Conservation (phyloP, 2,797 vertebrate species). For the Myotis findleyi region DNA sequence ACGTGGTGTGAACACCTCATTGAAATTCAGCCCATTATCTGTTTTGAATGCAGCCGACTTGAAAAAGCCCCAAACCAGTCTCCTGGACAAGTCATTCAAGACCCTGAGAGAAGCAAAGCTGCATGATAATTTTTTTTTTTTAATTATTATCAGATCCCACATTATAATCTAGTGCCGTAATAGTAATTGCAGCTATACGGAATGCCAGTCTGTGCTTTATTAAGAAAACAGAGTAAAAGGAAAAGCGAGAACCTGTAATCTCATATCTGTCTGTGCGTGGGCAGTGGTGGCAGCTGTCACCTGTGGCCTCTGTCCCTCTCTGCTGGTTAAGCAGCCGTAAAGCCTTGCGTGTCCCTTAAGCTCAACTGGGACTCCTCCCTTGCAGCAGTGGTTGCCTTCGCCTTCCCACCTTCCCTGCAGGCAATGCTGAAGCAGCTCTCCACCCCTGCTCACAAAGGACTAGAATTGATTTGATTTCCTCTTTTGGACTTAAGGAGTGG, state of each 20-base stretch:
- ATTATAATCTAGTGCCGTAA: background rate
- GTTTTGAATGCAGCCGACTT: background rate
- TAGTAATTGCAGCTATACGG: background rate
- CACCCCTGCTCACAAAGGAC: background rate
- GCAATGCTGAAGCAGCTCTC: background rate
- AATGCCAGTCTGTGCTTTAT: background rate
- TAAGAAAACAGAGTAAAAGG: background rate
- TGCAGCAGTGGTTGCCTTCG: rapidly evolving
- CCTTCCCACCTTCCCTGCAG: background rate
- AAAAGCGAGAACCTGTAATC: background rate
- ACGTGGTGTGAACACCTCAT: background rate
- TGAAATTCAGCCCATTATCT: background rate
- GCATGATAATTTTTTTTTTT: background rate
- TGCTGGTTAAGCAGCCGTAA: background rate
- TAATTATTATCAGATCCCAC: background rate
- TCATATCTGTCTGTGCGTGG: background rate
- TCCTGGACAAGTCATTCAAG: background rate
- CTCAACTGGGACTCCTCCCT: background rate
- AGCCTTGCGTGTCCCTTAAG: background rate
- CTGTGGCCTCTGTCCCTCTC: background rate
- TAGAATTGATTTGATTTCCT: background rate
- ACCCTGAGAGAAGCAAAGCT: background rate
- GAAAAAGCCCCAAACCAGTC: background rate
- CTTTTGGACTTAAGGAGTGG: background rate
- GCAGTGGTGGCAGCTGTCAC: background rate